Percentiles rank a stretch among this genome's conserved stretches.
Conservation (phyloP, 2,888 invertebrate genomes). For the Cremastinae sp. region DNA sequence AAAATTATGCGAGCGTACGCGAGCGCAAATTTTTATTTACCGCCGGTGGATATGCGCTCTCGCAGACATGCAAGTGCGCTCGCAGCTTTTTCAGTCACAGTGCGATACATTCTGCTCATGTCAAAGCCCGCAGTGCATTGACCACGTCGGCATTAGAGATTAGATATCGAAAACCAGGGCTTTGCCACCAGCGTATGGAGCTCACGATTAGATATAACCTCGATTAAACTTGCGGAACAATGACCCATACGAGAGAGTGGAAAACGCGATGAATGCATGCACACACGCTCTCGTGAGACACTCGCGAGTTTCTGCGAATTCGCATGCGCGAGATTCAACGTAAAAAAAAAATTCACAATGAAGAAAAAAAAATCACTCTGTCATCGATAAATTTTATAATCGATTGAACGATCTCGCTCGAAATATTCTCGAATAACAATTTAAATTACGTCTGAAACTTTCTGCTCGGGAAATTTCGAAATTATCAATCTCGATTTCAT, state of each 20-base stretch:
- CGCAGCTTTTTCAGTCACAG: slow-evolving; percentile 32
- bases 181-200: slow-evolving; percentile 57
- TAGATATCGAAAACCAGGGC: slow-evolving; percentile 59
- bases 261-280: slow-evolving; percentile 19
- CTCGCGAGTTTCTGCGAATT: slow-evolving; percentile 4
- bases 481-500: too few relatives aligned
- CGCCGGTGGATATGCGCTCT: neutral
- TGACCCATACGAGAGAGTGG: slow-evolving; percentile 44
- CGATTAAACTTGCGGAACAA: slow-evolving; percentile 56
- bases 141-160: slow-evolving; percentile 60
- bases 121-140: slow-evolving; percentile 57
- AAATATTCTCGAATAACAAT: neutral
- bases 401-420: neutral
- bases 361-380: too few relatives aligned
- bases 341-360: too few relatives aligned
- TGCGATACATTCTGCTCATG: slow-evolving; percentile 38
- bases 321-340: slow-evolving; percentile 11
- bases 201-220: slow-evolving; percentile 60
- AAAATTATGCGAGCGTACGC: too few relatives aligned
- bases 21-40: too few relatives aligned
- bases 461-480: slow-evolving; percentile 1
- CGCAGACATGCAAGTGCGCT: too few relatives aligned
- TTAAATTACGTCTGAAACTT: slow-evolving; percentile 1
- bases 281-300: slow-evolving; percentile 11
- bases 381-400: too few relatives aligned